Evolutionary conservation across 1,140 invertebrate genomes (phyloP).

Genomic region (Plectrocnemia conspersa): DNA sequence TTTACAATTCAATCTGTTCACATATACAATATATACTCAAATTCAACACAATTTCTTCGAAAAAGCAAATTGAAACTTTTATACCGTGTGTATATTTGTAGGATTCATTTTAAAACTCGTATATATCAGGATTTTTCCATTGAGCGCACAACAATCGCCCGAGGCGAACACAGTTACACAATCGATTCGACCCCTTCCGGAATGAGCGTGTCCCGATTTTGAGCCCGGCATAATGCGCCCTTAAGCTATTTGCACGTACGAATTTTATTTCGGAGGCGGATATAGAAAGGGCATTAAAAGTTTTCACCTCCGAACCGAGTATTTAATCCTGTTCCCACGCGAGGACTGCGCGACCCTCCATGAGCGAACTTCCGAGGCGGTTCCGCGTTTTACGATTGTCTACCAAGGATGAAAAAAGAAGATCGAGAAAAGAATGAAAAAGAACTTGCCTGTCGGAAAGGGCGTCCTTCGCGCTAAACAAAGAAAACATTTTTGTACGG

Average conservation of each 20-base stretch:
- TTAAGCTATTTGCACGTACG: constrained; percentile 24
- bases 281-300: constrained; percentile 33
- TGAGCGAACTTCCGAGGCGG: constrained; percentile 23
- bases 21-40: too few species aligned
- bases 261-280: constrained; percentile 32
- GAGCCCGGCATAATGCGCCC: neutral
- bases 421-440: constrained; percentile 17
- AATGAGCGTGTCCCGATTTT: neutral
- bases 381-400: constrained; percentile 31
- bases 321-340: constrained; percentile 33
- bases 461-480: constrained; percentile 15
- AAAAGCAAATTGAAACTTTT: too few species aligned
- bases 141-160: too few species aligned
- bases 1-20: too few species aligned
- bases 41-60: too few species aligned
- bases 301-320: constrained; percentile 30
- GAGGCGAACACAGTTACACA: neutral
- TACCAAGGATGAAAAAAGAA: constrained; percentile 19
- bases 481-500: constrained; percentile 33
- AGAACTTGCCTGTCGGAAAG: constrained; percentile 9
- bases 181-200: neutral
- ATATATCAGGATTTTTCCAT: too few species aligned
- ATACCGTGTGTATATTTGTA: too few species aligned
- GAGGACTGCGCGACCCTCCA: constrained; percentile 15
- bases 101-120: too few species aligned